These are phyloP conservation scores for Acridotheres tristis DNA, from an alignment of 2,797 vertebrate species.

Conservation along the genomic window DNA sequence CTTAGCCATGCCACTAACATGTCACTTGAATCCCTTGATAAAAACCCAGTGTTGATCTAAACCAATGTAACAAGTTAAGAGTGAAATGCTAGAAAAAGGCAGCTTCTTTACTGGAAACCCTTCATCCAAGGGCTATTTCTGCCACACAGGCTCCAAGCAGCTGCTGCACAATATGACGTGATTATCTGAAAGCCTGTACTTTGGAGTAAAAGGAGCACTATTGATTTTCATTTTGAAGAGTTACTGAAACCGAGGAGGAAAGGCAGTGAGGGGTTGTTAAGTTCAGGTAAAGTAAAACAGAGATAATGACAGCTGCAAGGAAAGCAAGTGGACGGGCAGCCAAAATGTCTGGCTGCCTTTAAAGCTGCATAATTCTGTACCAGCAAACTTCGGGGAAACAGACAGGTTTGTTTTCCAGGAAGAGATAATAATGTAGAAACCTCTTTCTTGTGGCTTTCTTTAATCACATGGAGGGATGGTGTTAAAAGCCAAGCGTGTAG, in stretches of 20 bases:
- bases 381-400: constrained; percentile 82
- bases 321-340: constrained; percentile 52
- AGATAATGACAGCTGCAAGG: constrained; percentile 58
- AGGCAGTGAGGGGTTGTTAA: not conserved
- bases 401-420: constrained; percentile 83
- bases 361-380: constrained; percentile 68
- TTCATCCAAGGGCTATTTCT: not conserved
- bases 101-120: constrained; percentile 33
- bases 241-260: constrained; percentile 27
- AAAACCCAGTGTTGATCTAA: not conserved
- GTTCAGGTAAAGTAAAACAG: constrained; percentile 71
- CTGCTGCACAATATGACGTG: not conserved
- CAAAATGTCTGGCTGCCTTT: constrained; percentile 49
- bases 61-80: not conserved
- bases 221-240: constrained; percentile 55
- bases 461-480: constrained; percentile 72
- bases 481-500: constrained; percentile 33
- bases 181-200: not conserved
- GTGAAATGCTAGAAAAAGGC: not conserved
- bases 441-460: constrained; percentile 82
- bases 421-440: constrained; percentile 79
- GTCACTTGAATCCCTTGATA: not conserved
- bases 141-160: not conserved
- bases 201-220: not conserved
- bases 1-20: not conserved